phyloP scores from a whole-genome alignment of 2,888 invertebrate species.

The Folsomia candida region DNA sequence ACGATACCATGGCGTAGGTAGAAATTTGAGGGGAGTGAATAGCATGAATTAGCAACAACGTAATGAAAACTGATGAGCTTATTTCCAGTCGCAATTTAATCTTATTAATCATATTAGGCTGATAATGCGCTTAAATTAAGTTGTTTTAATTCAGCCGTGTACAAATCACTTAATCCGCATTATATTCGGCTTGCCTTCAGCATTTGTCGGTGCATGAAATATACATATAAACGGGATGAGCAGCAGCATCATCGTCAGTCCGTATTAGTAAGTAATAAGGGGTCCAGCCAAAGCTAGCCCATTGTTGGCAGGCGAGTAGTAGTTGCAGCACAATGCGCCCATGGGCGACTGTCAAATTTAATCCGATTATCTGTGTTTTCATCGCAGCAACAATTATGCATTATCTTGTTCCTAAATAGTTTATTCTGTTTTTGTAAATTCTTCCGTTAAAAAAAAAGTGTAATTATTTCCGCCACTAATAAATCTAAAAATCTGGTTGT shows the following conservation, averaged over 20 bases:
- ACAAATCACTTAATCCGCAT: neutral
- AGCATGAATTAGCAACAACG: too few relatives aligned
- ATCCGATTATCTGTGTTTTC: neutral
- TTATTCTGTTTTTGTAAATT: neutral
- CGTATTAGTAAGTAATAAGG: neutral
- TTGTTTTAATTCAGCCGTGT: neutral
- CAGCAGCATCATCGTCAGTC: neutral
- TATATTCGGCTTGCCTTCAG: neutral
- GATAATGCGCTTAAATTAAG: slow-evolving; percentile 3
- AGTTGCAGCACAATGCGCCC: neutral
- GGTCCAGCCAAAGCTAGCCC: too few relatives aligned
- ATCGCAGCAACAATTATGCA: neutral
- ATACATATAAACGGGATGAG: neutral
- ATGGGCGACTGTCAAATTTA: slow-evolving; percentile 1
- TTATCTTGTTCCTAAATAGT: neutral
- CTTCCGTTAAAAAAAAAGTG: too few relatives aligned
- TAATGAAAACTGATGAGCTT: neutral
- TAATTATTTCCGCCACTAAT: too few relatives aligned
- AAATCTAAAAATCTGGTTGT: too few relatives aligned
- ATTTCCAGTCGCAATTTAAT: neutral
- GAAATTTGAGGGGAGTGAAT: too few relatives aligned
- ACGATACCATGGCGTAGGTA: neutral
- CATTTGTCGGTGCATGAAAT: neutral
- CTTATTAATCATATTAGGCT: neutral
- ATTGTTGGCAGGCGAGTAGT: neutral